These are phyloP conservation scores for Pogona vitticeps DNA, from an alignment of 2,113 vertebrate genomes.

Conservation along the genomic window DNA sequence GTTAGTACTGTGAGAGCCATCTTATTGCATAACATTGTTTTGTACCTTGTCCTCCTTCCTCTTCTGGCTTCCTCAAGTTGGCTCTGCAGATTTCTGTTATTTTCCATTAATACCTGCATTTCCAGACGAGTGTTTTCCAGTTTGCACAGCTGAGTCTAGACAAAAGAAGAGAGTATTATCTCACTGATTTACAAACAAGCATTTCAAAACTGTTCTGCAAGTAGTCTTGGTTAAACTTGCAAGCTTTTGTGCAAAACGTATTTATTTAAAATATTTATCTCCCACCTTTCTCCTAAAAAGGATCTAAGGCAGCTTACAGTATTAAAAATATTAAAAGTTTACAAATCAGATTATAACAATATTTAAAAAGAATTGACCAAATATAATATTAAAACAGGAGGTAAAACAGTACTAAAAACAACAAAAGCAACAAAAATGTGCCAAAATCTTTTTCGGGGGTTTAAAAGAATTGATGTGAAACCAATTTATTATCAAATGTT, in stretches of 20 bases:
- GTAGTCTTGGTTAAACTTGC: not conserved
- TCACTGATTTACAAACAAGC: conserved; percentile 16
- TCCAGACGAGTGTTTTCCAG: conserved; percentile 83
- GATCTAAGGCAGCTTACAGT: too few species aligned
- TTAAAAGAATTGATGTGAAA: not conserved
- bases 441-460: not conserved
- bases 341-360: too few species aligned
- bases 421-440: too few species aligned
- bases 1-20: too few species aligned
- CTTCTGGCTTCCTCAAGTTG: conserved; percentile 70
- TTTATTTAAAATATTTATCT: not conserved
- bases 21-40: not conserved
- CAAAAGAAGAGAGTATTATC: conserved; percentile 36
- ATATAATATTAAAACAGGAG: too few species aligned
- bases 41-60: conserved; percentile 67
- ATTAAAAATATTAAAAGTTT: too few species aligned
- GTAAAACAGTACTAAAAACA: too few species aligned
- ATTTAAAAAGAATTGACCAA: too few species aligned
- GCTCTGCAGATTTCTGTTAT: conserved; percentile 82
- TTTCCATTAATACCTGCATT: conserved; percentile 83
- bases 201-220: not conserved
- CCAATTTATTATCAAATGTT: not conserved
- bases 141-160: conserved; percentile 85
- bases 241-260: not conserved
- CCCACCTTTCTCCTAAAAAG: too few species aligned